Base-by-base conservation (phyloP, 2,888 invertebrate species). In the Microctonus brassicae region DNA sequence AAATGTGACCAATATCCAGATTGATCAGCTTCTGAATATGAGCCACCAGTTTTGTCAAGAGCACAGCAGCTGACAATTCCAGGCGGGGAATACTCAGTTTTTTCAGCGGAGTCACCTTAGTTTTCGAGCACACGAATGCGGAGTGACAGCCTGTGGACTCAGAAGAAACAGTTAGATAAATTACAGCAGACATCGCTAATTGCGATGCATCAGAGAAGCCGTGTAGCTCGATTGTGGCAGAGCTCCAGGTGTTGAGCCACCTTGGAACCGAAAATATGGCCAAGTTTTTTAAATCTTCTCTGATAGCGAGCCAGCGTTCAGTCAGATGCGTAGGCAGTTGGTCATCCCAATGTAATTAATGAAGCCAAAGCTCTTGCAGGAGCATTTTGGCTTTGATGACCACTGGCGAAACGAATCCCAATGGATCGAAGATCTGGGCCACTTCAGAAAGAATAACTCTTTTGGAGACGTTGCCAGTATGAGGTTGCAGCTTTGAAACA, bases 81-180 rank as follows among this genome's bases (percentile, higher is more conserved):
- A 36, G 10, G 5, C 36, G 5, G 10, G 36, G 36, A 9, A 9
- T 36, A 10, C 1, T 4, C 1, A 9, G 5, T 34, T 20, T 62
- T 57, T 74, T 77, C 3, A 76, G 4, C 5, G 75, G 75, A 0
- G 75, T 73, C 33, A 74, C 75, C 29, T 72, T 73, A 13, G 73
- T 60, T 22, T 29, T n/a, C 7, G 1, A 29, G 24, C 29, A 5
- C 10, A 7, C 57, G 57, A 10, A 5, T 57, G 29, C 22, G n/a
- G 11, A 53, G 24, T 6, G 7, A 22, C 17, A 6, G 10, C 7
- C 20, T 53, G 53, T 11, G 17, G 17, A 57, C 26, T 57, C 57
- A 57, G 29, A 29, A n/a, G 29, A 57, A 11, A 24, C 29, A 29
- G 57, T n/a, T 17, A 29, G 13, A 10, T n/a, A 6, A 4, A 24